Base-by-base conservation (phyloP, 2,797 vertebrate species). In the Semotilus atromaculatus region DNA sequence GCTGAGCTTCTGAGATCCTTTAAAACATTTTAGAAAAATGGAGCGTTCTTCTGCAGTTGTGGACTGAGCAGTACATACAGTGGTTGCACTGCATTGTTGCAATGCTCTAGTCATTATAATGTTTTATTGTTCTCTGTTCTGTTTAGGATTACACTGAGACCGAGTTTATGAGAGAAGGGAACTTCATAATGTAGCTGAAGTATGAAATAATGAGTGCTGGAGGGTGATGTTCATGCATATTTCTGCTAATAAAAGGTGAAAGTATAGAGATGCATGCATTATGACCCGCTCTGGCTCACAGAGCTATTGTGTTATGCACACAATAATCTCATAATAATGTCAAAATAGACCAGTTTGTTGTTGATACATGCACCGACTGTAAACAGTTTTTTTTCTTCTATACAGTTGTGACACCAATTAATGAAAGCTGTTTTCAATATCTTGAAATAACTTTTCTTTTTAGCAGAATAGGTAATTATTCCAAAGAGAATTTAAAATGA, bases 121-220 rank as follows among this genome's bases (percentile, higher is more conserved):
- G 31, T 18, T 64, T 73, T 66, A 82, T 51, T 10, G 26, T 29
- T 71, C 26, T 64, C 26, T 16, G 26, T 7, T 62, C n/a, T 62
- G 38, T 82, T 73, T 48, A 62, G 53, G 80, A 4, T 34, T 62
- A 62, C n/a, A 62, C 5, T 64, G 55, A 78, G 36, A 48, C 40
- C 4, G 55, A 18, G 18, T 73, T 71, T 74, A 43, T 74, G 58
- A 51, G 53, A 64, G 23, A 74, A 36, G 29, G 14, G 14, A 38
- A 38, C 70, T 74, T 82, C 18, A 60, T 31, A 71, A 40, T 72
- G 19, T 21, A 60, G 80, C 51, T 68, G 60, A 45, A 34, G 34
- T 75, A 16, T 68, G 19, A 76, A 76, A 83, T 83, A 51, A 76
- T 76, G 62, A 76, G n/a, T 67, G 48, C 62, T 76, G 60, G 62